Base-by-base conservation (phyloP, 2,797 vertebrate genomes). In the Microchirus variegatus region DNA sequence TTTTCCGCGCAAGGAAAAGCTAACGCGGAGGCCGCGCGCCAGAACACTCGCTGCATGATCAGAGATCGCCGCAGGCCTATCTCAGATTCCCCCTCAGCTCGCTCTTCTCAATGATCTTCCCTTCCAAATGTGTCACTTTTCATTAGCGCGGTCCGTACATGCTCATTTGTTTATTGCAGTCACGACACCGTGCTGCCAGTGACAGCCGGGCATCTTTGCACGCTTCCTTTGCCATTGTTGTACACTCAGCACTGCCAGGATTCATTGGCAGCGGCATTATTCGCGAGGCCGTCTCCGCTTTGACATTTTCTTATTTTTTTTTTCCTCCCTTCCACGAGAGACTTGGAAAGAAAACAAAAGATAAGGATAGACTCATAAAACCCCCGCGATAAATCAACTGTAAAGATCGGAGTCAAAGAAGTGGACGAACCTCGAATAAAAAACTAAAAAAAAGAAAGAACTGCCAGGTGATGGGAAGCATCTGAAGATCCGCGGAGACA, bases 1-100 rank as follows among this genome's bases (percentile, higher is more conserved):
- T 77, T 83, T 83, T 82, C 58, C 7, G 16, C 68, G 65, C 52
- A 59, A 56, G 49, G 45, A 53, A 41, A 51, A 15, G 58, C 63
- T 16, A 50, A 38, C 15, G 17, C 2, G 1, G 36, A 18, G 58
- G 70, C 53, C 41, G 59, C 31, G 1, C 15, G 74, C 72, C 76
- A 77, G 73, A 22, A 51, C 52, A 2, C 65, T 52, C 14, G 11
- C 35, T 14, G 36, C 43, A 44, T 3, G 55, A 70, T 62, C 48
- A 55, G 26, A 68, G 38, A 65, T 36, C 57, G 59, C 64, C 14
- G 67, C 61, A 15, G 12, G 73, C 26, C n/a, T n/a, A 22, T 56
- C 44, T 35, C 59, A 40, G 43, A 40, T 54, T 52, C 46, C n/a
- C n/a, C n/a, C n/a, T n/a, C 0, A 13, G 31, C 31, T 31, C 31